phyloP scores from a whole-genome alignment of 2,113 vertebrate species.

The Pseudopodoces humilis region DNA sequence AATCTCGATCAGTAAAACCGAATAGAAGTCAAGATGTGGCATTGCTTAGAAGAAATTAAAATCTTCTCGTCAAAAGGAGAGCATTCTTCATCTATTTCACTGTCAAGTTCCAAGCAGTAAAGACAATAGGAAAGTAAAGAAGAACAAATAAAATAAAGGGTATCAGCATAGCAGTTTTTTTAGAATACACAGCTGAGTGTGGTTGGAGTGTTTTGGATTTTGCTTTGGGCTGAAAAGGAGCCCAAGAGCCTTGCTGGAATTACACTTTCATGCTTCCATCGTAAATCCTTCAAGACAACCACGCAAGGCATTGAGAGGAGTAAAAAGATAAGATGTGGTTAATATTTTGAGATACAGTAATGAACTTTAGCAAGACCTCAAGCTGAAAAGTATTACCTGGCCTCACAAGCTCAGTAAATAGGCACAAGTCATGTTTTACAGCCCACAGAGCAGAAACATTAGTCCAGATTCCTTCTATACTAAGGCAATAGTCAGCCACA shows the following conservation, averaged over 20 bases:
- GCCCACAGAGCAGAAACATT: background rate
- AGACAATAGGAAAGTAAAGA: background rate
- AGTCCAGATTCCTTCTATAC: background rate
- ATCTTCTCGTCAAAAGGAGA: background rate
- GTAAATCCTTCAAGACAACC: background rate
- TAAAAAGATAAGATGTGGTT: background rate
- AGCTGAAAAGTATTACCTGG: background rate
- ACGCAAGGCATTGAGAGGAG: background rate
- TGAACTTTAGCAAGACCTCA: background rate
- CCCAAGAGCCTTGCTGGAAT: background rate
- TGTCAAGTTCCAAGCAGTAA: background rate
- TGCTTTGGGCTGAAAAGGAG: background rate
- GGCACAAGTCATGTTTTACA: background rate
- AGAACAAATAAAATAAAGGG: background rate
- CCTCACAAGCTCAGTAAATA: background rate
- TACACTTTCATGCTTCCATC: accelerated
- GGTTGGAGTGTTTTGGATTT: background rate
- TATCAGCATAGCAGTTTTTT: background rate
- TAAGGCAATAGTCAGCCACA: background rate
- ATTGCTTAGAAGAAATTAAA: background rate
- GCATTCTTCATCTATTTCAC: background rate
- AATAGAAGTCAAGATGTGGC: background rate
- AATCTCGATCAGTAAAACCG: background rate
- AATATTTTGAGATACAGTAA: background rate
- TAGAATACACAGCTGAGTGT: background rate